Conservation (phyloP, 2,797 vertebrate genomes). For the Picus viridis region DNA sequence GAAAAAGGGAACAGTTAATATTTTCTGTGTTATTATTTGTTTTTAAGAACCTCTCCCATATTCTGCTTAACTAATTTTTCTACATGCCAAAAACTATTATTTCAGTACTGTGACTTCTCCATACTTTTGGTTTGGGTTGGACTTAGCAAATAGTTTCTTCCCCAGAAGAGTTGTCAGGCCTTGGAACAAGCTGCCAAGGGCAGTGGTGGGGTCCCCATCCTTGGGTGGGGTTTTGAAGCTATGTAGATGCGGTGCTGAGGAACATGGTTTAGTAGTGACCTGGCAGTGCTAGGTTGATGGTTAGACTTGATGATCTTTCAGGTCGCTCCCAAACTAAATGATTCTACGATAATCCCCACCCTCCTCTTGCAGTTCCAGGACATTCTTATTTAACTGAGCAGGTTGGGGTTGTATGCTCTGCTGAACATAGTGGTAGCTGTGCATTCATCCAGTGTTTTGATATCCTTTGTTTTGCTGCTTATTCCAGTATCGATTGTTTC, state of each 20-base stretch:
- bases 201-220: too few species aligned
- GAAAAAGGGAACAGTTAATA: not conserved
- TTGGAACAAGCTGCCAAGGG: too few species aligned
- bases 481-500: not conserved
- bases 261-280: too few species aligned
- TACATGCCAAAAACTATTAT: not conserved
- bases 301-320: too few species aligned
- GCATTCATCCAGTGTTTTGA: not conserved
- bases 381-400: not conserved
- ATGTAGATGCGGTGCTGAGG: too few species aligned
- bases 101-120: not conserved
- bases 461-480: not conserved
- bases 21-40: not conserved
- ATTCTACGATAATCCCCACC: not conserved
- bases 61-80: not conserved
- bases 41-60: not conserved
- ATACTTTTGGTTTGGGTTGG: not conserved
- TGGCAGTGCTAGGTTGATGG: too few species aligned
- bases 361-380: not conserved
- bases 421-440: not conserved
- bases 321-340: too few species aligned
- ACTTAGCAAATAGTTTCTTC: too few species aligned
- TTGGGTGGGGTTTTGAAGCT: too few species aligned
- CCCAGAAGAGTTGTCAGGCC: too few species aligned
- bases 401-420: not conserved